These are phyloP conservation scores for Lycocerus yunnanus DNA, from an alignment of 2,888 invertebrate genomes.

Conservation along the genomic window DNA sequence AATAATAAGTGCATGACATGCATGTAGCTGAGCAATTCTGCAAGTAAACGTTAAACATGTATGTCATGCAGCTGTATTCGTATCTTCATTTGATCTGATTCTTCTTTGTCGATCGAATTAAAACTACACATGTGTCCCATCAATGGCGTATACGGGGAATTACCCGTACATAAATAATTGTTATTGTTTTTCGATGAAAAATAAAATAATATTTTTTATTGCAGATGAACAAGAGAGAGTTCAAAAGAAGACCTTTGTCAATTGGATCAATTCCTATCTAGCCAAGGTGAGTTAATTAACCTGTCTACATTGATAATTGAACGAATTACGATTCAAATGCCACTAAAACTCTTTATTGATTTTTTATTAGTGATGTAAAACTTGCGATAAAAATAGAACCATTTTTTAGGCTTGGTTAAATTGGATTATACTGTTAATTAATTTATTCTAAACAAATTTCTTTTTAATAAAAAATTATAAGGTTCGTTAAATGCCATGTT, in stretches of 20 bases:
- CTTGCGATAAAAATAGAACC: not conserved
- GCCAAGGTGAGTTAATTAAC: constrained; percentile 73
- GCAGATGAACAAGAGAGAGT: constrained; percentile 98
- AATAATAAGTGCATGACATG: too few species aligned
- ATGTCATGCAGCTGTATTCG: too few species aligned
- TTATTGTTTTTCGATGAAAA: not conserved
- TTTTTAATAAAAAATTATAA: not conserved
- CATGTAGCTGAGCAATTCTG: too few species aligned
- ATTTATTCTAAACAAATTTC: not conserved
- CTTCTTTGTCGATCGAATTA: too few species aligned
- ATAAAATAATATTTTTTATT: constrained; percentile 56
- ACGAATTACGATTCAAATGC: not conserved
- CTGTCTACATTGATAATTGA: not conserved
- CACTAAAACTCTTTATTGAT: not conserved
- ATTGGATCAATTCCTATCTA: constrained; percentile 98
- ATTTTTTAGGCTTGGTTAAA: not conserved
- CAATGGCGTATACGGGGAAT: too few species aligned
- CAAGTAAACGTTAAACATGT: too few species aligned
- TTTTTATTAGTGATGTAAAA: not conserved
- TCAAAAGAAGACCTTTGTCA: constrained; percentile 98
- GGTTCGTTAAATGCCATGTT: not conserved
- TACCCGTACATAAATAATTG: too few species aligned
- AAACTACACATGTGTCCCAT: too few species aligned
- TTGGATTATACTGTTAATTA: not conserved
- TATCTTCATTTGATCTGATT: too few species aligned